A percentile compares a stretch with the other conserved stretches of the same genome.
Conservation (phyloP, 2,888 invertebrate genomes). For the Lasioglossum pauxillum region DNA sequence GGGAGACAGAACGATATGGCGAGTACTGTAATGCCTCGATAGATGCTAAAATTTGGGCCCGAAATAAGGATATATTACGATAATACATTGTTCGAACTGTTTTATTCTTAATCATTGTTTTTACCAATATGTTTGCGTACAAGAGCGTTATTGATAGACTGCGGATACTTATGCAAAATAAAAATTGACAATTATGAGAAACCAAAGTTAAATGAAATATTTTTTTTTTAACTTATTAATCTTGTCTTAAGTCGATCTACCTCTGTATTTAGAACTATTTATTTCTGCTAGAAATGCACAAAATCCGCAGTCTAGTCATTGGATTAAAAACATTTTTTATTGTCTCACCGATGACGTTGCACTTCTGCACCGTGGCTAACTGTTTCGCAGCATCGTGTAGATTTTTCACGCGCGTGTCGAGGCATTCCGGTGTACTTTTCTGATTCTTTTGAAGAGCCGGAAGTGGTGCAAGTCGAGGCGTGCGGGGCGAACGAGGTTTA, state of each 20-base stretch:
- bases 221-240: neutral
- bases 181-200: neutral
- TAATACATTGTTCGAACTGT: neutral
- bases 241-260: neutral
- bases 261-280: neutral
- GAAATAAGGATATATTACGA: neutral
- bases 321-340: neutral
- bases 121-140: neutral
- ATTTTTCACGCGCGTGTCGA: neutral
- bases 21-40: neutral
- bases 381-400: too few relatives aligned
- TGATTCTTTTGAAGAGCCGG: constrained; percentile 29
- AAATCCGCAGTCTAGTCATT: neutral
- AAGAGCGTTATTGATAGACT: neutral
- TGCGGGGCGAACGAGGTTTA: constrained; percentile 63
- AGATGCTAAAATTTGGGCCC: neutral
- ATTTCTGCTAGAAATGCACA: neutral
- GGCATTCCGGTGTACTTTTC: neutral
- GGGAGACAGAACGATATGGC: neutral
- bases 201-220: neutral
- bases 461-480: neutral
- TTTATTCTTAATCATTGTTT: neutral
- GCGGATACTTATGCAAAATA: neutral
- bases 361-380: neutral
- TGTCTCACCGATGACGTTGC: neutral